Conservation (phyloP, 2,113 vertebrate species). For the Bubo bubo region DNA sequence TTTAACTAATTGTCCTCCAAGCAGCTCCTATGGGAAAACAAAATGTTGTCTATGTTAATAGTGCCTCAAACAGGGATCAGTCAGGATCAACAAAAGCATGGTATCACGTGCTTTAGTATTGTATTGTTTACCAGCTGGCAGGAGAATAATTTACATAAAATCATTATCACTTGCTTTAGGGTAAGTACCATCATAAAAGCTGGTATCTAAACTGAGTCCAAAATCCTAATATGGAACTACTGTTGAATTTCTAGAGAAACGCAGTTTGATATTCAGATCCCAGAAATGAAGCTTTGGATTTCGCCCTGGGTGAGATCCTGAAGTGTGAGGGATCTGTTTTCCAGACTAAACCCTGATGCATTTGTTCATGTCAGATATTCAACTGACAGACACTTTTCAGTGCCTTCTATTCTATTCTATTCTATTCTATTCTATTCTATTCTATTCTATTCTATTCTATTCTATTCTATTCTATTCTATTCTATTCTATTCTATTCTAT, state of each 20-base stretch:
- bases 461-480: background rate
- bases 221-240: background rate
- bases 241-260: background rate
- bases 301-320: background rate
- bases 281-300: background rate
- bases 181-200: slow-evolving; percentile 1
- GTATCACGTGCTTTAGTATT: background rate
- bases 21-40: slow-evolving; percentile 53
- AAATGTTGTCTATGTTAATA: slow-evolving; percentile 36
- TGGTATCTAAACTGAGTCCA: background rate
- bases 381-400: background rate
- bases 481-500: background rate
- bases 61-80: slow-evolving; percentile 47
- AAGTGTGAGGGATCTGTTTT: background rate
- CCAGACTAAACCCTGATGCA: background rate
- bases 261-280: background rate
- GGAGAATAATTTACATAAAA: slow-evolving; percentile 43
- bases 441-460: background rate
- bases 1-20: slow-evolving; percentile 69
- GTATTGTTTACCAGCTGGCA: slow-evolving; percentile 18
- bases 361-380: background rate
- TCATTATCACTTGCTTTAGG: slow-evolving; percentile 34
- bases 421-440: background rate
- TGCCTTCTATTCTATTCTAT: background rate
- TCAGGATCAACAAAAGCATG: slow-evolving; percentile 17